phyloP scores from a whole-genome alignment of 2,888 invertebrate species.

The Loripinus fragilis region DNA sequence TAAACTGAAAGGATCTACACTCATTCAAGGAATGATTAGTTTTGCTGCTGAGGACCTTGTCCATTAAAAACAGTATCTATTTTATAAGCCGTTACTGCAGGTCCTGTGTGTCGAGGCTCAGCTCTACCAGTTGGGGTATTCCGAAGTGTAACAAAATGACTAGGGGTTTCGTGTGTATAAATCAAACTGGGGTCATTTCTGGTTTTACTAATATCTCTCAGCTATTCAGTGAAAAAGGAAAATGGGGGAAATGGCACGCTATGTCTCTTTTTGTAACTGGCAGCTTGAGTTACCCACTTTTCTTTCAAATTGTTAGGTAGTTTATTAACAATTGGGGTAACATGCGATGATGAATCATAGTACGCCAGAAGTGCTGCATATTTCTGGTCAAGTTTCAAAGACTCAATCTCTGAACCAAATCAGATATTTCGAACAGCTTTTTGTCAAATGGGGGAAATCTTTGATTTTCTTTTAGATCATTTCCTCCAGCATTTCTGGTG shows the following conservation, averaged over 20 bases:
- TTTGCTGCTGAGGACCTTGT: neutral
- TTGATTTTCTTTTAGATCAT: constrained; percentile 15
- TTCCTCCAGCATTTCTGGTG: constrained; percentile 28
- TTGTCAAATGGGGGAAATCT: constrained; percentile 19
- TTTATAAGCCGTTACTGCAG: neutral
- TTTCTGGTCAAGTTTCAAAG: constrained; percentile 13
- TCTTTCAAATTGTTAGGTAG: constrained; percentile 20
- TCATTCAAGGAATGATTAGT: constrained; percentile 6
- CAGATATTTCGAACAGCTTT: constrained; percentile 29
- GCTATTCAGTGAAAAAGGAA: constrained; percentile 6
- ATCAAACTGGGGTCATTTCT: constrained; percentile 28
- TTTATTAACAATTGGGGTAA: constrained; percentile 26
- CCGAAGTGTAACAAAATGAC: neutral
- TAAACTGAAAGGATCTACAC: constrained; percentile 12
- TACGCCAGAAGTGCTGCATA: constrained; percentile 25
- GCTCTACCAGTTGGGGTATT: neutral
- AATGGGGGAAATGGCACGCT: constrained; percentile 29
- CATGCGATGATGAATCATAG: constrained; percentile 24
- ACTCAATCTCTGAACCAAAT: constrained; percentile 27
- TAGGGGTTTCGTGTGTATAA: neutral
- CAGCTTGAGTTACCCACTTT: constrained; percentile 24
- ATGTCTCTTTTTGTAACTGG: constrained; percentile 14
- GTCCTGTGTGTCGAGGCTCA: neutral
- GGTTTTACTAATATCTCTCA: neutral
- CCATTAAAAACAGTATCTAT: neutral